Percentiles rank a stretch among this genome's conserved stretches.
Evolutionary conservation across 2,113 vertebrate species (phyloP).

Genomic region (Brachionichthys hirsutus): DNA sequence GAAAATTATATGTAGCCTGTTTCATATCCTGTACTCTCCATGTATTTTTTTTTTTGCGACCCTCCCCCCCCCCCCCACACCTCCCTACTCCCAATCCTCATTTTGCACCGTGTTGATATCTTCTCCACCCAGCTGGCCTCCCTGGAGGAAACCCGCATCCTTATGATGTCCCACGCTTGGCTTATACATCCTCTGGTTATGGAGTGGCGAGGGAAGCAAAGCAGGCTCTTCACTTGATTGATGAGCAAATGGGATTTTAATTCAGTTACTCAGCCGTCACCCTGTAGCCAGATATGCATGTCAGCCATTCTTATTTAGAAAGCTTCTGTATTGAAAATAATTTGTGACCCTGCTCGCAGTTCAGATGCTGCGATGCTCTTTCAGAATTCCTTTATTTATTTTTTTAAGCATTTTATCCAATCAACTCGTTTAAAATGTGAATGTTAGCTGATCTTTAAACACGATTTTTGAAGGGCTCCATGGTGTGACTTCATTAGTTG

Average conservation of each 20-base stretch:
- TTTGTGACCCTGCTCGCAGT: slow-evolving; percentile 19
- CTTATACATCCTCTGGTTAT: slow-evolving; percentile 63
- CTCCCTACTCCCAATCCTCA: slow-evolving; percentile 25
- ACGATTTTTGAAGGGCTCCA: no score
- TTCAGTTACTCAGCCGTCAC: slow-evolving; percentile 69
- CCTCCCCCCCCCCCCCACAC: slow-evolving; percentile 19
- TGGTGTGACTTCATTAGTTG: no score
- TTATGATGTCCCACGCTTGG: slow-evolving; percentile 55
- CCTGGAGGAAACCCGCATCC: slow-evolving; percentile 57
- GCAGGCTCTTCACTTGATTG: slow-evolving; percentile 64
- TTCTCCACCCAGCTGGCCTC: slow-evolving; percentile 62
- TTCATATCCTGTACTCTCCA: slow-evolving; percentile 13
- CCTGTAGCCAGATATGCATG: slow-evolving; percentile 64
- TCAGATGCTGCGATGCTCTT: slow-evolving; percentile 29
- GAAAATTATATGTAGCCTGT: slow-evolving; percentile 25
- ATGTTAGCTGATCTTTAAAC: no score
- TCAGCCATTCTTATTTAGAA: slow-evolving; percentile 59
- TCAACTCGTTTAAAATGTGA: no score
- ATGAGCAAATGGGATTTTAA: slow-evolving; percentile 76
- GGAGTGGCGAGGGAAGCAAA: slow-evolving; percentile 45
- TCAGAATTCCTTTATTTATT: slow-evolving; percentile 6
- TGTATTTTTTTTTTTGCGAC: slow-evolving; percentile 5
- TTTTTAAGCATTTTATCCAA: no score
- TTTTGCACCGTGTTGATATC: slow-evolving; percentile 60
- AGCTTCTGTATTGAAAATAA: slow-evolving; percentile 48